These are phyloP conservation scores for Schlechtendalia chinensis DNA, from an alignment of 1,140 invertebrate genomes.

Conservation along the genomic window DNA sequence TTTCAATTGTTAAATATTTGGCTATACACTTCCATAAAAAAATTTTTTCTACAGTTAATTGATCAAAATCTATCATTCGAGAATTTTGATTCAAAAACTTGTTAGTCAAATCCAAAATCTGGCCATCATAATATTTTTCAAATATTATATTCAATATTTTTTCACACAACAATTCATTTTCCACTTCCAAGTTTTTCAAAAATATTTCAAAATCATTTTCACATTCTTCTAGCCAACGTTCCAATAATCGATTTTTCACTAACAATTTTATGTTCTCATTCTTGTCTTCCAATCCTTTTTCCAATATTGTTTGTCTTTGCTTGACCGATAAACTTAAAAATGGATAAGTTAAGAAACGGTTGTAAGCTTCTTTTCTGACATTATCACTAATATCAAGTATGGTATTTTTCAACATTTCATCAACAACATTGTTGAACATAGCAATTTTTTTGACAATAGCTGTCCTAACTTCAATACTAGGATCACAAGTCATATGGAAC, in stretches of 20 bases:
- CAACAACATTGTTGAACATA: slow-evolving; percentile 17
- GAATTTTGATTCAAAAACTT: neutral
- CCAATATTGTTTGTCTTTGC: slow-evolving; percentile 29
- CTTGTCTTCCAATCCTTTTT: slow-evolving; percentile 29
- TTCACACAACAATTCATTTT: slow-evolving; percentile 34
- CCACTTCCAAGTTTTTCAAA: slow-evolving; percentile 1
- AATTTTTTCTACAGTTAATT: slow-evolving; percentile 28
- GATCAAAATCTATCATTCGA: slow-evolving; percentile 24
- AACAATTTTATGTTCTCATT: slow-evolving; percentile 30
- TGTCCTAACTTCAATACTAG: slow-evolving; percentile 24
- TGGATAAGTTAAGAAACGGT: slow-evolving; percentile 20
- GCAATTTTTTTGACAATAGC: slow-evolving; percentile 21
- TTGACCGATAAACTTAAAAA: slow-evolving; percentile 16
- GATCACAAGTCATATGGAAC: slow-evolving; percentile 36
- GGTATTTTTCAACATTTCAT: slow-evolving; percentile 18
- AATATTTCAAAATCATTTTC: slow-evolving; percentile 12
- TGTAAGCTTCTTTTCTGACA: slow-evolving; percentile 42
- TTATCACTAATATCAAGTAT: slow-evolving; percentile 33
- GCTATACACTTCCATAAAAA: slow-evolving; percentile 40
- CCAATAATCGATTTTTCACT: slow-evolving; percentile 5
- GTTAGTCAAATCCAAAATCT: slow-evolving; percentile 20
- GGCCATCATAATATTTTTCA: slow-evolving; percentile 31
- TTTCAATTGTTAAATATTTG: slow-evolving; percentile 33
- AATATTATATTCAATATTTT: slow-evolving; percentile 27
- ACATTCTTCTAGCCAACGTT: neutral